Percentiles rank a stretch among this genome's conserved stretches.
Evolutionary conservation across 1,140 invertebrate species (phyloP).

Genomic region (Pachyrhynchus sulphureomaculatus): DNA sequence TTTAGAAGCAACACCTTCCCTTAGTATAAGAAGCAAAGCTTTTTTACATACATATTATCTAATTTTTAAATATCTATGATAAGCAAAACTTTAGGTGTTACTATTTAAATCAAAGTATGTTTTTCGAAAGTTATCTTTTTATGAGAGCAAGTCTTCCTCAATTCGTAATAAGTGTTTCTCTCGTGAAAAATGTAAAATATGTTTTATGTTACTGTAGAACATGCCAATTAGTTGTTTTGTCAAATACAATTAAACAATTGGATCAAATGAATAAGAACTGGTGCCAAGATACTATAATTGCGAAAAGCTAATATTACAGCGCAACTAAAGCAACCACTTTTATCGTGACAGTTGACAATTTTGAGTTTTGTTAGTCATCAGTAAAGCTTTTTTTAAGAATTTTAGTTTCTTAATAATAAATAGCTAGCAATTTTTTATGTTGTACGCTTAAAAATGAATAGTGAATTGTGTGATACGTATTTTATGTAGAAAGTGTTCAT

Average conservation of each 20-base stretch:
- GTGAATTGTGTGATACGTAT: too few species aligned
- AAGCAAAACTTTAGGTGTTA: slow-evolving; percentile 6
- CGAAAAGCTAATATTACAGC: too few species aligned
- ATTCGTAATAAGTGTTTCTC: slow-evolving; percentile 17
- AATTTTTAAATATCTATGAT: slow-evolving; percentile 10
- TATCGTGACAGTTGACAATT: too few species aligned
- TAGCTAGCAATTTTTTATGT: too few species aligned
- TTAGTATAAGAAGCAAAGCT: slow-evolving; percentile 16
- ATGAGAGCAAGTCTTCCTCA: slow-evolving; percentile 28
- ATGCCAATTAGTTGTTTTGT: background rate
- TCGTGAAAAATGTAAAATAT: background rate
- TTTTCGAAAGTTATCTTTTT: slow-evolving; percentile 13
- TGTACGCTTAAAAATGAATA: too few species aligned
- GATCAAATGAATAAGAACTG: too few species aligned
- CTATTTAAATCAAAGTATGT: slow-evolving; percentile 8
- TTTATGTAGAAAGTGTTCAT: too few species aligned
- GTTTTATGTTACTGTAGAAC: slow-evolving; percentile 30
- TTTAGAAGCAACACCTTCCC: background rate
- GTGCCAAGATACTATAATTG: too few species aligned
- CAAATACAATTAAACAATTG: background rate
- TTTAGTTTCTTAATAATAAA: too few species aligned
- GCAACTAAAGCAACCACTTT: too few species aligned
- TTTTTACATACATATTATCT: slow-evolving; percentile 16
- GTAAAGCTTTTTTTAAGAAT: too few species aligned
- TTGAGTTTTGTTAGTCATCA: too few species aligned